Evolutionary conservation across 2,113 vertebrate genomes (phyloP).

Genomic region (Eurystomus gularis): DNA sequence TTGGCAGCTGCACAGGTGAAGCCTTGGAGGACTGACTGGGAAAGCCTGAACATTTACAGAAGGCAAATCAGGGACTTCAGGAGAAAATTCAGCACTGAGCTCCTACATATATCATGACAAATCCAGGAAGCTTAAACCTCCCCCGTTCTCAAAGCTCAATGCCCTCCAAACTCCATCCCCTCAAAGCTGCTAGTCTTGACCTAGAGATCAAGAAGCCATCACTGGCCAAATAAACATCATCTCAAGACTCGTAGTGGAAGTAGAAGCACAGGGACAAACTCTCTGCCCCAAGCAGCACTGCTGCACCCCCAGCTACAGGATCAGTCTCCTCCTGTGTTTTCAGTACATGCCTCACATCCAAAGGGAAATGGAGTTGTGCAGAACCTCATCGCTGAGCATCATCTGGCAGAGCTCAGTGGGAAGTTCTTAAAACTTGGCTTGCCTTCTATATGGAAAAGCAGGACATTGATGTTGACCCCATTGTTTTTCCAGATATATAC

Average conservation of each 20-base stretch:
- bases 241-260: not conserved
- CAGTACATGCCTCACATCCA: not conserved
- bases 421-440: not conserved
- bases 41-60: constrained; percentile 42
- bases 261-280: not conserved
- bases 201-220: not conserved
- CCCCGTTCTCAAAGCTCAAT: not conserved
- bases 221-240: not conserved
- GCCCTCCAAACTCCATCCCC: not conserved
- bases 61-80: not conserved
- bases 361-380: not conserved
- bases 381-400: not conserved
- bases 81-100: not conserved
- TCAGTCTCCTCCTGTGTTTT: not conserved
- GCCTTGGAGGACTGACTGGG: constrained; percentile 50
- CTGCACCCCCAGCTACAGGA: not conserved
- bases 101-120: not conserved
- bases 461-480: accelerated
- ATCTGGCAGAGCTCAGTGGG: not conserved
- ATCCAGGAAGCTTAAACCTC: not conserved
- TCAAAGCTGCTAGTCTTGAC: not conserved
- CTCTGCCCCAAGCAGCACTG: not conserved
- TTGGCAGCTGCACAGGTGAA: constrained; percentile 42
- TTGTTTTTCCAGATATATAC: no score
- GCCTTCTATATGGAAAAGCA: not conserved